phyloP scores from a whole-genome alignment of 2,888 invertebrate genomes.

The Tachystola acroxantha region DNA sequence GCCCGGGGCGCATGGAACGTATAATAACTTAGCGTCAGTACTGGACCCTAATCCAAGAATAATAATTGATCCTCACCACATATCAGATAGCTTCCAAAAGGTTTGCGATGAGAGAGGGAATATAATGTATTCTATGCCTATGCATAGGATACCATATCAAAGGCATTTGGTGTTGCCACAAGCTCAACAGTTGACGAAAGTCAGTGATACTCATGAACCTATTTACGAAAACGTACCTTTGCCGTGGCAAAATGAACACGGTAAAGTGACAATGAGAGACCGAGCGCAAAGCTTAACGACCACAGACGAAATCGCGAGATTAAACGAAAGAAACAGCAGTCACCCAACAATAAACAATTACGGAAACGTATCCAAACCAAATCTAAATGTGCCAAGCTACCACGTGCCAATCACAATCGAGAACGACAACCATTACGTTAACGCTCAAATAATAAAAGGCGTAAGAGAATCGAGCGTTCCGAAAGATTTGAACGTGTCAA shows the following conservation, averaged over 20 bases:
- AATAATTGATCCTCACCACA: constrained; percentile 77
- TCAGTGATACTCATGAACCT: constrained; percentile 80
- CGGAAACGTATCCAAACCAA: constrained; percentile 29
- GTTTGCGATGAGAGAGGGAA: constrained; percentile 81
- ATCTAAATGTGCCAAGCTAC: constrained; percentile 29
- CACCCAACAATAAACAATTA: constrained; percentile 50
- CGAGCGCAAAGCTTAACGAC: constrained; percentile 85
- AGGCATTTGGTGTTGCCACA: constrained; percentile 73
- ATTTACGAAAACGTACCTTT: constrained; percentile 90
- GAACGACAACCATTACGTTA: constrained; percentile 58
- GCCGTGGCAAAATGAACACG: constrained; percentile 76
- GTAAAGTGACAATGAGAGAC: constrained; percentile 45
- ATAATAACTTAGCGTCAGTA: constrained; percentile 83
- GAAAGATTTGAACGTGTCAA: constrained; percentile 44
- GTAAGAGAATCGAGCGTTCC: constrained; percentile 59
- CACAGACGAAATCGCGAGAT: constrained; percentile 79
- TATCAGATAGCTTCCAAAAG: constrained; percentile 79
- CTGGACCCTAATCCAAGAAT: constrained; percentile 71
- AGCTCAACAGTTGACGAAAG: constrained; percentile 47
- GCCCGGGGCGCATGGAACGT: constrained; percentile 82
- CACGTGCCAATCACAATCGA: constrained; percentile 33
- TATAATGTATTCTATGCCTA: constrained; percentile 81
- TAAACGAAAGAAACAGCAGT: constrained; percentile 61
- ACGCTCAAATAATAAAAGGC: constrained; percentile 66
- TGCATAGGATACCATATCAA: constrained; percentile 60